Conservation (phyloP, 2,888 invertebrate species). For the Megastigmus dorsalis region DNA sequence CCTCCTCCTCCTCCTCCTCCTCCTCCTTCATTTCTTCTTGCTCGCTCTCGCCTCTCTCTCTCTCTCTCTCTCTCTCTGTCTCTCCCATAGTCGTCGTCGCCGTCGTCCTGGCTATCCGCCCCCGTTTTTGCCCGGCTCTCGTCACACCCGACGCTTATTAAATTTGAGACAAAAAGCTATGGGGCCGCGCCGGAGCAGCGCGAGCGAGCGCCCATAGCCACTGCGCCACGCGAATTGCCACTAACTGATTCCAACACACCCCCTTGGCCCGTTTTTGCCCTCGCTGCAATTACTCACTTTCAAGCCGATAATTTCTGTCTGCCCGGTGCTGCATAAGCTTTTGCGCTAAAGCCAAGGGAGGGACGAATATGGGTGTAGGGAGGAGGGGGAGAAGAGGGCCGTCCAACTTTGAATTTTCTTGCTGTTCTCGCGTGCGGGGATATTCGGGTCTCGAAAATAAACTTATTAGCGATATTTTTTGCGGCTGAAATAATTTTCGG, state of each 20-base stretch:
- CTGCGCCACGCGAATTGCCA: slow-evolving; percentile 50
- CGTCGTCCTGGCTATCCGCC: slow-evolving; percentile 35
- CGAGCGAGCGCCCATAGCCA: too few species aligned
- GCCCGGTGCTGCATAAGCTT: slow-evolving; percentile 23
- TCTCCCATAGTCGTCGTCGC: background rate
- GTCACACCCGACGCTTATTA: slow-evolving; percentile 63
- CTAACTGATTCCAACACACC: slow-evolving; percentile 59
- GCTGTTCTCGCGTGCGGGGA: background rate
- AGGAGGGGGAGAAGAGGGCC: background rate
- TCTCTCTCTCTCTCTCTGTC: background rate
- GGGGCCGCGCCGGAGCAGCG: background rate
- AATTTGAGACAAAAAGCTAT: slow-evolving; percentile 56
- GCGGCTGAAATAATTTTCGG: background rate
- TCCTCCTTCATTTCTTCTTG: background rate
- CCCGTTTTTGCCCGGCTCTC: slow-evolving; percentile 57
- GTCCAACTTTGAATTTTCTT: slow-evolving; percentile 22
- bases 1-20: background rate
- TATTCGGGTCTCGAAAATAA: slow-evolving; percentile 6
- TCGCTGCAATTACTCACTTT: slow-evolving; percentile 53
- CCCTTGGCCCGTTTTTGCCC: slow-evolving; percentile 36
- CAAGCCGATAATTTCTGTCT: slow-evolving; percentile 45
- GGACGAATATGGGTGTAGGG: background rate
- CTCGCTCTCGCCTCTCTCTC: slow-evolving; percentile 4
- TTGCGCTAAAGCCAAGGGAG: slow-evolving; percentile 3
- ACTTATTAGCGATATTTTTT: slow-evolving; percentile 26